These are phyloP conservation scores for Notodonta dromedarius DNA, from an alignment of 2,888 invertebrate species.

Conservation along the genomic window DNA sequence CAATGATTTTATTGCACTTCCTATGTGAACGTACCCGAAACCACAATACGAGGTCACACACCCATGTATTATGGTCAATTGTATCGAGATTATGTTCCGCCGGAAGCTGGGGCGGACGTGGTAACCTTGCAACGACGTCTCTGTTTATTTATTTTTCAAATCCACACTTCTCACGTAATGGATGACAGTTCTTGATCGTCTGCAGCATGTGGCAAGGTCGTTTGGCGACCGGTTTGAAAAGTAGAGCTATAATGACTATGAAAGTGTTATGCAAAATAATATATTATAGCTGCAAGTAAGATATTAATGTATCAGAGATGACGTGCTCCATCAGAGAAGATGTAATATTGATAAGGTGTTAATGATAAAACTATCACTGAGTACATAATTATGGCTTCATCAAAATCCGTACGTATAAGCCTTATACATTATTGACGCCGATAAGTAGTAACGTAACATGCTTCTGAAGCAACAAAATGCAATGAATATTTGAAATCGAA, in stretches of 20 bases:
- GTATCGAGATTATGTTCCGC: slow-evolving; percentile 49
- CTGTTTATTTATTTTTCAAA: slow-evolving; percentile 47
- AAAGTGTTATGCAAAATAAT: slow-evolving; percentile 54
- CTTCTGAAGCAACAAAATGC: neutral
- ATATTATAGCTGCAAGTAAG: slow-evolving; percentile 26
- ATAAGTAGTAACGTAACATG: neutral
- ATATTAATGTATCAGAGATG: slow-evolving; percentile 10
- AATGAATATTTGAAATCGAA: neutral
- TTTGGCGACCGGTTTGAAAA: slow-evolving; percentile 59
- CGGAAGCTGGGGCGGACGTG: slow-evolving; percentile 56
- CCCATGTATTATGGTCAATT: slow-evolving; percentile 42
- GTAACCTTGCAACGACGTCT: slow-evolving; percentile 55
- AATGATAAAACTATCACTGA: slow-evolving; percentile 18
- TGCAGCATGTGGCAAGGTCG: slow-evolving; percentile 62
- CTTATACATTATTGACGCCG: neutral
- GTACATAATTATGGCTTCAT: slow-evolving; percentile 15
- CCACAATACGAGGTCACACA: slow-evolving; percentile 49
- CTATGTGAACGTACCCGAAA: slow-evolving; percentile 39
- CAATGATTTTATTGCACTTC: slow-evolving; percentile 40
- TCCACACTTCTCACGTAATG: slow-evolving; percentile 47
- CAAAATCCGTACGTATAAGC: slow-evolving; percentile 19
- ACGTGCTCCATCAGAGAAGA: slow-evolving; percentile 17
- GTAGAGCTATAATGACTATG: slow-evolving; percentile 54
- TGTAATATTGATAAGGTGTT: slow-evolving; percentile 23
- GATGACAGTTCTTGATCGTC: slow-evolving; percentile 58